Evolutionary conservation across 2,888 invertebrate genomes (phyloP).

Genomic region (Drosophila longiperda): DNA sequence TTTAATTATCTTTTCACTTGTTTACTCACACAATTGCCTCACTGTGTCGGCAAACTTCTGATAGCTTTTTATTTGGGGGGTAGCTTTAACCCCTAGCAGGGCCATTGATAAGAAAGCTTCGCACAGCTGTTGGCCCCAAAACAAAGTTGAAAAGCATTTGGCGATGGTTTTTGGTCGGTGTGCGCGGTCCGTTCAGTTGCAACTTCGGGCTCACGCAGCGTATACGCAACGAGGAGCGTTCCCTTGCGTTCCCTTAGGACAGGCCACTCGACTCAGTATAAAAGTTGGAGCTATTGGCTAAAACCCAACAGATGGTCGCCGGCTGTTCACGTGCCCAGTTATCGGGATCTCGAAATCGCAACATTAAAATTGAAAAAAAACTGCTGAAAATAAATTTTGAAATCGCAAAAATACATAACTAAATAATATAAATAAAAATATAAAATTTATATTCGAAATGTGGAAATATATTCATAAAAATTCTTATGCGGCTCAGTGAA

Average conservation of each 20-base stretch:
- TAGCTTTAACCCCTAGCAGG: slow-evolving; percentile 54
- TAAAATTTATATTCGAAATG: slow-evolving; percentile 34
- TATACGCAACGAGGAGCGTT: slow-evolving; percentile 63
- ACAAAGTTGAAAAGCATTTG: slow-evolving; percentile 58
- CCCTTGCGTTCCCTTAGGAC: slow-evolving; percentile 1
- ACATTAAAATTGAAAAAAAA: slow-evolving; percentile 32
- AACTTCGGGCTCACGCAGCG: slow-evolving; percentile 63
- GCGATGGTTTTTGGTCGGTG: slow-evolving; percentile 29
- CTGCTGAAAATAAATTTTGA: neutral
- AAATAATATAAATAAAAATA: slow-evolving; percentile 30
- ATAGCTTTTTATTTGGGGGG: slow-evolving; percentile 46
- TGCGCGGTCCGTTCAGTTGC: slow-evolving; percentile 64
- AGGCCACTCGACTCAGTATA: slow-evolving; percentile 44
- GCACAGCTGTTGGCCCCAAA: slow-evolving; percentile 66
- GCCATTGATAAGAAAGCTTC: slow-evolving; percentile 71
- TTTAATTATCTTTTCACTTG: neutral
- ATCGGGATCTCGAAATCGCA: slow-evolving; percentile 58
- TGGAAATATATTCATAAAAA: slow-evolving; percentile 28
- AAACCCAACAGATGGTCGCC: slow-evolving; percentile 78
- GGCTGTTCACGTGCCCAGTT: slow-evolving; percentile 67
- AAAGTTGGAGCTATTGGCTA: slow-evolving; percentile 52
- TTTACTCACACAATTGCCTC: slow-evolving; percentile 10
- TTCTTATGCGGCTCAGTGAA: slow-evolving; percentile 26
- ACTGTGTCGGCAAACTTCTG: slow-evolving; percentile 43
- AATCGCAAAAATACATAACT: slow-evolving; percentile 1